Conservation (phyloP, 1,140 invertebrate species). For the Homarus americanus region DNA sequence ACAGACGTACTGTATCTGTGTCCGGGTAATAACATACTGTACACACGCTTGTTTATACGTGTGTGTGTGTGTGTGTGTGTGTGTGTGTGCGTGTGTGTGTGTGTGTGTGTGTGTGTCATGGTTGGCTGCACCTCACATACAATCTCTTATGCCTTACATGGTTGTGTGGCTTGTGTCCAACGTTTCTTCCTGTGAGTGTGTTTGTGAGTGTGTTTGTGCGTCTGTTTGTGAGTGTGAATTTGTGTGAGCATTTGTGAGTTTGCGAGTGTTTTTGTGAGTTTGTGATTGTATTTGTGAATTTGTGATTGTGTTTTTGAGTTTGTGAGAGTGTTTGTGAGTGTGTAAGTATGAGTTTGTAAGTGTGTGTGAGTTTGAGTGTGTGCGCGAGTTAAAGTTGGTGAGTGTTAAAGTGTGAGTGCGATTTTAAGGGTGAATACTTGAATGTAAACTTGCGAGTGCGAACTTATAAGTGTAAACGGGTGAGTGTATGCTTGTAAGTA, state of each 20-base stretch:
- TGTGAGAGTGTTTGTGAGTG: background rate
- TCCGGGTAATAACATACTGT: no score
- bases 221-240: background rate
- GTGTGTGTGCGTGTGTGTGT: conserved; percentile 16
- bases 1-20: no score
- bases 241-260: conserved; percentile 2
- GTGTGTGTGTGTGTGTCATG: conserved; percentile 15
- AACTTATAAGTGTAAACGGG: no score
- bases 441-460: no score
- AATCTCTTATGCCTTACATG: no score
- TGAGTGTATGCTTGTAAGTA: no score
- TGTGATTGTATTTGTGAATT: background rate
- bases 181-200: no score
- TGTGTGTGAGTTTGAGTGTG: conserved; percentile 10
- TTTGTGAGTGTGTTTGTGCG: background rate
- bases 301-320: background rate
- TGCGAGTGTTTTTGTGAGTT: background rate
- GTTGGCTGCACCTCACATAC: no score
- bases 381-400: background rate
- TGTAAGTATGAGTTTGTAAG: background rate
- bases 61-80: background rate
- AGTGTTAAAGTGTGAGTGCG: conserved; percentile 3
- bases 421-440: no score
- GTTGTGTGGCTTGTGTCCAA: no score
- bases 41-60: background rate